Evolutionary conservation across 2,888 invertebrate species (phyloP).

Genomic region (Lissocephala sabroskyi): DNA sequence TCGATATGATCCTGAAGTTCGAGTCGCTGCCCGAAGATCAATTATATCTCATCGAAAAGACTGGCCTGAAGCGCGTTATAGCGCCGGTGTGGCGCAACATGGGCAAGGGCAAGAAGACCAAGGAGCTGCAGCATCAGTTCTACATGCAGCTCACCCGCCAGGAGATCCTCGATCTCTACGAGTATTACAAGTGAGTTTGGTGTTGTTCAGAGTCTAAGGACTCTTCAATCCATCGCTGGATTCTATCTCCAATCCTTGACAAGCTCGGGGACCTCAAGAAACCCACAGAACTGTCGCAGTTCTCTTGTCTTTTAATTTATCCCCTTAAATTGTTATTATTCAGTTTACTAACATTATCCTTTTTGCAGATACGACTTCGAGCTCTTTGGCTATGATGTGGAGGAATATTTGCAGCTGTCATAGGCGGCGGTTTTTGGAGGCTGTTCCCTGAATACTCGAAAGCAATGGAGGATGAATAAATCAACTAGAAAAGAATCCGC

Average conservation of each 20-base stretch:
- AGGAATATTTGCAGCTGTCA: conserved; percentile 77
- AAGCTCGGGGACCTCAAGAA: too few relatives aligned
- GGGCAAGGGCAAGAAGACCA: conserved; percentile 82
- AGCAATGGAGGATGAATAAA: too few relatives aligned
- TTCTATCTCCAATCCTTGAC: too few relatives aligned
- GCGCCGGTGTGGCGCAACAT: conserved; percentile 89
- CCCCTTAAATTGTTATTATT: too few relatives aligned
- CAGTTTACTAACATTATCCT: too few relatives aligned
- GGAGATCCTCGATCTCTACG: conserved; percentile 84
- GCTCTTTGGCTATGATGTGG: conserved; percentile 86
- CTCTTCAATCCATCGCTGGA: too few relatives aligned
- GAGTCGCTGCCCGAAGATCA: conserved; percentile 89
- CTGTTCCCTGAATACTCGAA: too few relatives aligned
- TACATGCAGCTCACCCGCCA: conserved; percentile 83
- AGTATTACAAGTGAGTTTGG: conserved; percentile 82
- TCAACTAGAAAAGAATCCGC: too few relatives aligned
- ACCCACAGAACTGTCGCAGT: too few relatives aligned
- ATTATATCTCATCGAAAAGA: conserved; percentile 84
- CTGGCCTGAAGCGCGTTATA: conserved; percentile 82
- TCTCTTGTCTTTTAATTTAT: too few relatives aligned
- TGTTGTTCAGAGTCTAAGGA: too few relatives aligned
- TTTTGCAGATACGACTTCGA: conserved; percentile 85
- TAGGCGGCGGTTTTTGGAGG: too few relatives aligned
- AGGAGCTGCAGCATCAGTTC: conserved; percentile 81
- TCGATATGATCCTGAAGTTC: conserved; percentile 86